phyloP scores from a whole-genome alignment of 1,140 invertebrate species.

The Thaumatotibia leucotreta region DNA sequence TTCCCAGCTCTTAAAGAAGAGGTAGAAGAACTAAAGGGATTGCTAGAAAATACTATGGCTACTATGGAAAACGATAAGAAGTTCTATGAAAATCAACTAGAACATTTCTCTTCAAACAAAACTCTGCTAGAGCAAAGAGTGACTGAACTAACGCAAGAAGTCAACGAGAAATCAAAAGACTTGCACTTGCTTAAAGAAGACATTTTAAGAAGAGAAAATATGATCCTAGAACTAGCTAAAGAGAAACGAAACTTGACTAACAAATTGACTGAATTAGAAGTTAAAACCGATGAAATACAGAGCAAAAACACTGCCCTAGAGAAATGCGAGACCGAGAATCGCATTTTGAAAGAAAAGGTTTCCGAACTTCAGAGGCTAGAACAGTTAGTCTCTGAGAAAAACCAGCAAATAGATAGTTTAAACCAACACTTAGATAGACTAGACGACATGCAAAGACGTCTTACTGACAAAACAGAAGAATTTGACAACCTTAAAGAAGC shows the following conservation, averaged over 20 bases:
- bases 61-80: constrained; percentile 77
- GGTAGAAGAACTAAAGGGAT: constrained; percentile 74
- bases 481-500: constrained; percentile 59
- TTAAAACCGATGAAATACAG: constrained; percentile 60
- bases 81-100: constrained; percentile 78
- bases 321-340: constrained; percentile 58
- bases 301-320: constrained; percentile 46
- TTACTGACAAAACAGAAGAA: constrained; percentile 70
- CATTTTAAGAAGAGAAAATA: constrained; percentile 78
- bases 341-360: constrained; percentile 59
- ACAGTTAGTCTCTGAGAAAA: constrained; percentile 70
- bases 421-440: constrained; percentile 72
- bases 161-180: constrained; percentile 77
- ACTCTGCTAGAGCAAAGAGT: constrained; percentile 77
- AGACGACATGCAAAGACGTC: constrained; percentile 64
- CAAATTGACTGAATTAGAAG: constrained; percentile 63
- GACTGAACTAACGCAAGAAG: constrained; percentile 74
- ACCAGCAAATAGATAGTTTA: constrained; percentile 73
- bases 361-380: constrained; percentile 61
- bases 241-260: constrained; percentile 76
- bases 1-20: constrained; percentile 78
- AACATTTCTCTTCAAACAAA: constrained; percentile 75
- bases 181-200: constrained; percentile 78
- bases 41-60: constrained; percentile 76
- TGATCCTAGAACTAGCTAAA: constrained; percentile 78